Conservation (phyloP, 2,113 vertebrate species). For the Psittacus erithacus region DNA sequence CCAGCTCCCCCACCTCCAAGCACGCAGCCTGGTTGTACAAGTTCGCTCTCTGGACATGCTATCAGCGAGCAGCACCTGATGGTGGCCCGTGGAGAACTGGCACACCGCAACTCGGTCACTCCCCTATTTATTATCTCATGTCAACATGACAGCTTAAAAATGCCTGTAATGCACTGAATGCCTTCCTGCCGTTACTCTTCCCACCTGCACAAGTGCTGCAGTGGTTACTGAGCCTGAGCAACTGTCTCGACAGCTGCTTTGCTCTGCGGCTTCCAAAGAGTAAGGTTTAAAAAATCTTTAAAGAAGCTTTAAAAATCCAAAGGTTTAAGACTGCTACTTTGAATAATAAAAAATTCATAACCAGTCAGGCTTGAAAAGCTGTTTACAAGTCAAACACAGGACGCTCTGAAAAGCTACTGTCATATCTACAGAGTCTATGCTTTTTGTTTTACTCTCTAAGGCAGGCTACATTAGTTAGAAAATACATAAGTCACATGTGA, state of each 20-base stretch:
- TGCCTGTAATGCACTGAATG: accelerated
- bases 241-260: background rate
- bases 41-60: background rate
- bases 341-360: background rate
- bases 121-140: background rate
- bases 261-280: background rate
- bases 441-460: background rate
- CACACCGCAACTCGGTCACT: accelerated
- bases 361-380: background rate
- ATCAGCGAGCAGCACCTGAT: background rate
- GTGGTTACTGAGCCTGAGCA: accelerated
- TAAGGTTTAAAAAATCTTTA: background rate
- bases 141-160: background rate
- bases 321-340: background rate
- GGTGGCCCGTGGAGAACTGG: background rate
- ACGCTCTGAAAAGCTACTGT: background rate
- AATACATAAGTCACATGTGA: background rate
- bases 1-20: background rate
- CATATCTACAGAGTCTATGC: background rate
- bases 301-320: background rate
- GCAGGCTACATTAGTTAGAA: background rate
- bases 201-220: background rate
- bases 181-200: background rate
- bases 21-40: accelerated
- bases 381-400: background rate